A percentile compares a stretch with the other conserved stretches of the same genome.
These are phyloP conservation scores for Pithecia hirsuta DNA, from an alignment of 2,797 vertebrate species.

Conservation along the genomic window DNA sequence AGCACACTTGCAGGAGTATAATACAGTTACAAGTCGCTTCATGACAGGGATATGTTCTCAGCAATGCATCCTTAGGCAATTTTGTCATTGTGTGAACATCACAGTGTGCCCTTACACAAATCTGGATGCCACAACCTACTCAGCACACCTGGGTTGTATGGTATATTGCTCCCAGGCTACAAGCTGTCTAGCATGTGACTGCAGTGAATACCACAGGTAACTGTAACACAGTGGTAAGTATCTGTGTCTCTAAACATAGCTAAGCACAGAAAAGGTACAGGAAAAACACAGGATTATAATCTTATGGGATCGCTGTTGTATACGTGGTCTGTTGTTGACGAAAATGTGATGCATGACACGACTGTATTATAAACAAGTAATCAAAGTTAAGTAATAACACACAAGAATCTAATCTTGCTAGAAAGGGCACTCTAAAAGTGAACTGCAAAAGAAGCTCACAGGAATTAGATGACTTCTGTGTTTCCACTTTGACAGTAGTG, in stretches of 20 bases:
- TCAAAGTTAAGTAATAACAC: conserved; percentile 30
- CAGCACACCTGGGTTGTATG: background rate
- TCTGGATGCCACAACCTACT: background rate
- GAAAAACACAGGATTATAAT: background rate
- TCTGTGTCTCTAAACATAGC: background rate
- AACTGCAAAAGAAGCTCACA: conserved; percentile 10
- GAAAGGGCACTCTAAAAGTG: background rate
- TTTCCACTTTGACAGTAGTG: background rate
- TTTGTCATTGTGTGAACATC: background rate
- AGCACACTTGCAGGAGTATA: conserved; percentile 3
- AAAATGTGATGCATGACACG: background rate
- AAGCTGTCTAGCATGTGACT: background rate
- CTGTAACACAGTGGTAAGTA: background rate
- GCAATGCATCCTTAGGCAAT: background rate
- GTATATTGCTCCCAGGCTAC: background rate
- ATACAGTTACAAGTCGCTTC: background rate
- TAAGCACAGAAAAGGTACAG: background rate
- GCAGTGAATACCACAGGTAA: background rate
- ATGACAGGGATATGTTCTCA: background rate
- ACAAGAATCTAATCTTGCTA: conserved; percentile 22
- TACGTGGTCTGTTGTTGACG: no score
- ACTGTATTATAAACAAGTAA: conserved; percentile 43
- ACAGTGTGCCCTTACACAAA: background rate
- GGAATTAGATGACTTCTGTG: background rate
- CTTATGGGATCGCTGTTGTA: background rate